Percentiles rank a stretch among this genome's conserved stretches.
Conservation (phyloP, 92 coral and sea anemone genomes). For the Scolanthus callimorphus region DNA sequence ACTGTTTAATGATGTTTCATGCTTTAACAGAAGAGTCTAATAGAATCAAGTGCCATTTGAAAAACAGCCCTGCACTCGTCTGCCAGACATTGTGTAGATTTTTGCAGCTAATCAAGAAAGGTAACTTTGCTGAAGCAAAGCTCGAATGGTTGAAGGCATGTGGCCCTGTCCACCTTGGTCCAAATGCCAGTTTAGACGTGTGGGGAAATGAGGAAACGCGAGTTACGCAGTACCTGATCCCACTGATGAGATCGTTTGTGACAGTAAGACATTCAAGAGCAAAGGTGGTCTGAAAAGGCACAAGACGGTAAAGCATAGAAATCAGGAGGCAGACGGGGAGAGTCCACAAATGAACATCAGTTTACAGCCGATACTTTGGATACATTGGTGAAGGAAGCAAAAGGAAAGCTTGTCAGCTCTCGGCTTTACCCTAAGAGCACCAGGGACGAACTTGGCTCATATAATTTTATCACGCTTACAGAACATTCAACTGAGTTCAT, state of each 20-base stretch:
- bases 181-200: conserved; percentile 17
- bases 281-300: too few species aligned
- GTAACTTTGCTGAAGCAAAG: conserved; percentile 15
- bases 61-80: conserved; percentile 19
- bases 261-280: too few species aligned
- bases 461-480: too few species aligned
- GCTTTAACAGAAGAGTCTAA: conserved; percentile 10
- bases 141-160: conserved; percentile 27
- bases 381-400: too few species aligned
- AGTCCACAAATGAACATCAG: too few species aligned
- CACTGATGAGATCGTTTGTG: conserved; percentile 28
- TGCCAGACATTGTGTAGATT: conserved; percentile 29
- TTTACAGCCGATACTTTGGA: too few species aligned
- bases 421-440: too few species aligned
- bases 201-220: conserved; percentile 41
- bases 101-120: conserved; percentile 15
- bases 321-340: too few species aligned
- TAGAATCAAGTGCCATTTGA: not conserved
- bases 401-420: too few species aligned
- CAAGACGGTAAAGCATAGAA: too few species aligned
- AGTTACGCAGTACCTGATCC: conserved; percentile 29
- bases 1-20: conserved; percentile 36
- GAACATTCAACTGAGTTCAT: too few species aligned
- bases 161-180: conserved; percentile 7
- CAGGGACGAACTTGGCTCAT: too few species aligned